A percentile compares a stretch with the other conserved stretches of the same genome.
phyloP scores from a whole-genome alignment of 2,113 vertebrate species.

The Crypturellus undulatus region DNA sequence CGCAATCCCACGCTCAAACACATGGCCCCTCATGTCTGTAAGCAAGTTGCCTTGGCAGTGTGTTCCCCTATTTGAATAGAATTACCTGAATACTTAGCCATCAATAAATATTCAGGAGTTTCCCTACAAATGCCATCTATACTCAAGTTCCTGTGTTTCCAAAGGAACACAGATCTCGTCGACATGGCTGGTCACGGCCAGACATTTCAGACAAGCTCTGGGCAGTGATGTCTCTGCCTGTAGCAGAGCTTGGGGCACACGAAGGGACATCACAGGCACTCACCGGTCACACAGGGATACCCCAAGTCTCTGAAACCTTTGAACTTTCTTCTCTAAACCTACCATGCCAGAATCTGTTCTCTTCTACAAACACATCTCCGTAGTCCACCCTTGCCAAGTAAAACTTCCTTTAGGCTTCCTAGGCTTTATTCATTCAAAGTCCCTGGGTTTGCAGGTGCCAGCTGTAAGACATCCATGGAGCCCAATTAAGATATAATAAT shows the following conservation, averaged over 20 bases:
- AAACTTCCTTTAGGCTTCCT: background rate
- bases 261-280: background rate
- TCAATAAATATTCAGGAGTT: background rate
- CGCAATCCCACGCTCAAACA: background rate
- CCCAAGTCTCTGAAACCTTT: background rate
- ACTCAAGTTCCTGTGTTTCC: background rate
- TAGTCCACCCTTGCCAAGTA: background rate
- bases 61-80: background rate
- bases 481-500: background rate
- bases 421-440: background rate
- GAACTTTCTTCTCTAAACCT: background rate
- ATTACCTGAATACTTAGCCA: background rate
- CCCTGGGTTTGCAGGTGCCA: slow-evolving; percentile 5
- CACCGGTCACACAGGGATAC: background rate
- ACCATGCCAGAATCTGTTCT: background rate
- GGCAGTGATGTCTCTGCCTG: background rate
- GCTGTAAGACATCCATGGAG: background rate
- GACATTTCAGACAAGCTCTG: background rate
- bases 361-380: background rate
- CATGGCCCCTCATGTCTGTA: background rate
- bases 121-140: background rate
- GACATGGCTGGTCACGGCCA: background rate
- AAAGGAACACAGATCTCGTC: background rate
- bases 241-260: background rate
- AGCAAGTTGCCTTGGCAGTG: background rate